These are phyloP conservation scores for Drosophila pseudoobscura DNA, from an alignment of 1,140 invertebrate genomes.

Conservation along the genomic window DNA sequence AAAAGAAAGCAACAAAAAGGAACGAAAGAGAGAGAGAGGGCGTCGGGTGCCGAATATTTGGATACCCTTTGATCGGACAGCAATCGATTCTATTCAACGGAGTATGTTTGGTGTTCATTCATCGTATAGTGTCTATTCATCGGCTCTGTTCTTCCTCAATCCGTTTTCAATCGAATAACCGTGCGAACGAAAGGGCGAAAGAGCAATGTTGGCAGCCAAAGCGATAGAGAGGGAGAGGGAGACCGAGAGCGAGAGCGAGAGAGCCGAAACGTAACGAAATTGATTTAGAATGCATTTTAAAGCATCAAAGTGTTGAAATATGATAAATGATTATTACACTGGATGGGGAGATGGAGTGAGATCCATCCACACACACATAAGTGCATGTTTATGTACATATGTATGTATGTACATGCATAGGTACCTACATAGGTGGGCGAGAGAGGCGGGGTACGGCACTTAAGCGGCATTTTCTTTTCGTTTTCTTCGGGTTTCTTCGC, in stretches of 20 bases:
- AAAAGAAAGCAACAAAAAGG: background rate
- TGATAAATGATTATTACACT: constrained; percentile 75
- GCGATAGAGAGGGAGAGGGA: constrained; percentile 1
- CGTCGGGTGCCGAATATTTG: too few relatives aligned
- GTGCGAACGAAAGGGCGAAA: background rate
- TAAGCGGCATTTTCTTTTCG: constrained; percentile 3
- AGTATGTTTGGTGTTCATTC: too few relatives aligned
- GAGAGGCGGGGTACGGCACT: too few relatives aligned
- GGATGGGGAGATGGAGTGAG: constrained; percentile 2
- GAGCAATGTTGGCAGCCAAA: background rate
- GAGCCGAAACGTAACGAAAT: constrained; percentile 68
- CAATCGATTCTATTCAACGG: too few relatives aligned
- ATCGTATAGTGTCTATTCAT: too few relatives aligned
- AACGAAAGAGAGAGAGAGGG: too few relatives aligned
- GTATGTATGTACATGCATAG: constrained; percentile 1
- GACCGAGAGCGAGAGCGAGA: background rate
- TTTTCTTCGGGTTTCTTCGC: constrained; percentile 9
- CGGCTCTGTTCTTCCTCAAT: too few relatives aligned
- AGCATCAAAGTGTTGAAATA: constrained; percentile 81
- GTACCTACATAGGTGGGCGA: background rate
- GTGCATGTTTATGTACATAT: background rate
- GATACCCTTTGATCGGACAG: too few relatives aligned
- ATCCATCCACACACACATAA: background rate
- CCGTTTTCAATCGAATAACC: too few relatives aligned
- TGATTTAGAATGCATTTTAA: constrained; percentile 82